Evolutionary conservation across 2,797 vertebrate genomes (phyloP), one percentile per base, ranked within the genome.

Genomic region (Sebastes steindachneri): DNA sequence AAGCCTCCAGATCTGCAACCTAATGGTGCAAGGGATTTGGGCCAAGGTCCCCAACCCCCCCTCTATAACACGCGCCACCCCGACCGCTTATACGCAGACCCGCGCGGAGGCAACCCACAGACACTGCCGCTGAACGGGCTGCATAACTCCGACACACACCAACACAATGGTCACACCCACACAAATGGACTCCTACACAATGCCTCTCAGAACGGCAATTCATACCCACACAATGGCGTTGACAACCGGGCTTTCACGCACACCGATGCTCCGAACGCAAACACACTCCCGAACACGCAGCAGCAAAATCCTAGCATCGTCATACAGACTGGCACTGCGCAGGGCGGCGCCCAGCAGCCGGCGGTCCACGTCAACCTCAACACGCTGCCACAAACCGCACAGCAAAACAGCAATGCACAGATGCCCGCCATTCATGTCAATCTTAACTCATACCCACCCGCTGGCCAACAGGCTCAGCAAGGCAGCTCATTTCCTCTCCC

Each of bases 401-500:
- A 90, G 48, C 79, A 76, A 14, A 93, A 79, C 77, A 81, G 45
- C 57, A 75, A 73, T 7, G 72, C 87, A 8, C 95, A 89, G 48
- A 83, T 94, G 57, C 94, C 95, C n/a, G 88, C 92, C 6, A 93
- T 96, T 73, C 91, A 96, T 15, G 90, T 96, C 63, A 96, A 94
- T 80, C 89, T 96, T 1, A 95, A 93, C 75, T 89, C 95, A 1
- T 95, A 85, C 73, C 71, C 95, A 3, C 35, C 33, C 66, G 66
- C 64, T 4, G 79, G 75, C 29, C 86, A 89, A 21, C 91, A 83
- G 57, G 9, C 73, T 26, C 88, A 84, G 75, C 87, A 79, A 21
- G 86, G 84, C 21, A 48, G 26, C 25, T 80, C 77, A 2, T 26
- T 60, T 59, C 84, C 86, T 29, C 7, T 53, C 3, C 26, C 54